Evolutionary conservation across 2,113 vertebrate genomes (phyloP).

Genomic region (Bufo bufo): DNA sequence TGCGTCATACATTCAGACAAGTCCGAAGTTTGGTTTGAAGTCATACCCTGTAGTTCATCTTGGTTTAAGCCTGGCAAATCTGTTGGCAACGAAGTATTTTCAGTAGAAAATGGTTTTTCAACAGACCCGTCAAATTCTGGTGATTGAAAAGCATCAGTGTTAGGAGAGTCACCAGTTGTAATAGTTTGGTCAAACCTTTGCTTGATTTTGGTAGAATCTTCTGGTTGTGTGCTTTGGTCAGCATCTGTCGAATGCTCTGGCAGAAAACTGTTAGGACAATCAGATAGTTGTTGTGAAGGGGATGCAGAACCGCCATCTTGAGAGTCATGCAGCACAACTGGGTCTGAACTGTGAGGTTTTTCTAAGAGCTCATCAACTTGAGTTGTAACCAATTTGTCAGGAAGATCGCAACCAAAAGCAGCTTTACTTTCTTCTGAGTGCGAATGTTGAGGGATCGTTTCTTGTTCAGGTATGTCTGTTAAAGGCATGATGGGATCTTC

Average conservation of each 20-base stretch:
- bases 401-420: background rate
- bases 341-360: background rate
- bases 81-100: background rate
- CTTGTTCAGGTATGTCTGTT: background rate
- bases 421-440: background rate
- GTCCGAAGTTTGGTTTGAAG: background rate
- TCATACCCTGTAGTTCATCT: background rate
- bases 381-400: background rate
- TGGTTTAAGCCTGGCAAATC: background rate
- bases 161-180: background rate
- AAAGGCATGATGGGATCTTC: background rate
- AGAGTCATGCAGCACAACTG: background rate
- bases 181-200: background rate
- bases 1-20: background rate
- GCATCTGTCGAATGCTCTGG: background rate
- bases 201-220: background rate
- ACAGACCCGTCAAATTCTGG: background rate
- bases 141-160: background rate
- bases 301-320: background rate
- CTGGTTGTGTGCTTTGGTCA: background rate
- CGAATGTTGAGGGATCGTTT: background rate
- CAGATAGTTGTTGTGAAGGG: background rate
- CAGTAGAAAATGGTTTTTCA: too few relatives aligned
- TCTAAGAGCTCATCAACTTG: background rate
- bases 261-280: background rate